A percentile compares a stretch with the other conserved stretches of the same genome.
Evolutionary conservation across 2,888 invertebrate genomes (phyloP).

Genomic region (Thalpophila matura): DNA sequence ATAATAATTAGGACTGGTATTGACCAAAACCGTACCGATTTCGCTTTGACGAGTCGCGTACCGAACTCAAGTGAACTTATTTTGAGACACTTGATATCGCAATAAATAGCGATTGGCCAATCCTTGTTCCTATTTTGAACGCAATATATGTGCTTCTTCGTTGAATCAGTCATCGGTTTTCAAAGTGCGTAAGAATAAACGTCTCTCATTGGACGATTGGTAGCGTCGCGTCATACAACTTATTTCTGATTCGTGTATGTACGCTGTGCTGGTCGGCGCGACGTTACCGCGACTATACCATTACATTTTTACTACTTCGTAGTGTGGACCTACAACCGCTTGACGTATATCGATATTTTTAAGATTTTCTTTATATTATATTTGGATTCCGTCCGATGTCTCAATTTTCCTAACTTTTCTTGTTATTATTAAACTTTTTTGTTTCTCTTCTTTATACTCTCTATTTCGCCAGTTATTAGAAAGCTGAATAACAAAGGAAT

Average conservation of each 20-base stretch:
- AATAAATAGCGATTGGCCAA: background rate
- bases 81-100: too few relatives aligned
- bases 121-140: background rate
- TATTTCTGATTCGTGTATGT: background rate
- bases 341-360: constrained; percentile 1
- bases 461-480: background rate
- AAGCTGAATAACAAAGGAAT: background rate
- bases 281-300: background rate
- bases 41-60: background rate
- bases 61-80: too few relatives aligned
- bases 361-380: background rate
- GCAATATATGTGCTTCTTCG: background rate
- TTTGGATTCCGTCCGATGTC: background rate
- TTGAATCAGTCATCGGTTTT: background rate
- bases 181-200: background rate
- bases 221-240: background rate
- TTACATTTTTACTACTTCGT: background rate
- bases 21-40: background rate
- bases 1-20: background rate
- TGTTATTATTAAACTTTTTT: too few relatives aligned
- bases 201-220: constrained; percentile 2
- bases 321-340: background rate
- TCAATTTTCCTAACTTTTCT: background rate
- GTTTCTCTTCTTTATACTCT: background rate
- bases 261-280: background rate